Evolutionary conservation across 1,140 invertebrate species (phyloP), one percentile per base, ranked within the genome.

Genomic region (Arion vulgaris): DNA sequence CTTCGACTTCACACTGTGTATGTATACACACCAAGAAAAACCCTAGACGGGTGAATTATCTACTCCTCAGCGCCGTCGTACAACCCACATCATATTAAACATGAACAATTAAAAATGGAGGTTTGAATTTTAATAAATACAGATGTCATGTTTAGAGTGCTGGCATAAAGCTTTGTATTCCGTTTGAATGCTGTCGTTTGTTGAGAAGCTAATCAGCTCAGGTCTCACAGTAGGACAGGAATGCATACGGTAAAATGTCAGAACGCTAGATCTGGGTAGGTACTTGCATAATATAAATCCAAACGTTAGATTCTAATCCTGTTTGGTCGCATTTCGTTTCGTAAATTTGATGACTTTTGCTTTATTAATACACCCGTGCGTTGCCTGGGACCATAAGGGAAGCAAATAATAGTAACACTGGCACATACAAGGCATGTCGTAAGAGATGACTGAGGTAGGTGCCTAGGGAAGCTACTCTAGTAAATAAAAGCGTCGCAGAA

Each of bases 1-100:
- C 26, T 66, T 66, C 62, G 62, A 66, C 62, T 66, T 66, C 62
- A 66, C 62, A 66, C 62, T 66, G 62, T 66, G 62, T 32, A 66
- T 66, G 62, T 66, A 66, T 66, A 28, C 32, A 66, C 62, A 66
- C 62, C 62, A 66, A 32, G 62, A 66, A 66, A 66, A 66, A 66
- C 62, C 28, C 62, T 66, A 17, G 62, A n/a, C 17, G 11, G n/a
- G 0, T 32, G n/a, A 66, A 66, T 66, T 32, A 66, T 66, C 62
- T 66, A 5, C 28, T 66, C 62, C 5, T 32, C 17, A 7, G 17
- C 1, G 32, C 62, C 62, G n/a, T 17, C n/a, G n/a, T 0, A 66
- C 62, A 32, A 7, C 62, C 62, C n/a, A 5, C 1, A 23, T 32
- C 62, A 66, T 32, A 66, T 32, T 32, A 66, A 28, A 57, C 62